Base-by-base conservation (phyloP, 2,797 vertebrate species). In the Amblyopsis hoosieri region DNA sequence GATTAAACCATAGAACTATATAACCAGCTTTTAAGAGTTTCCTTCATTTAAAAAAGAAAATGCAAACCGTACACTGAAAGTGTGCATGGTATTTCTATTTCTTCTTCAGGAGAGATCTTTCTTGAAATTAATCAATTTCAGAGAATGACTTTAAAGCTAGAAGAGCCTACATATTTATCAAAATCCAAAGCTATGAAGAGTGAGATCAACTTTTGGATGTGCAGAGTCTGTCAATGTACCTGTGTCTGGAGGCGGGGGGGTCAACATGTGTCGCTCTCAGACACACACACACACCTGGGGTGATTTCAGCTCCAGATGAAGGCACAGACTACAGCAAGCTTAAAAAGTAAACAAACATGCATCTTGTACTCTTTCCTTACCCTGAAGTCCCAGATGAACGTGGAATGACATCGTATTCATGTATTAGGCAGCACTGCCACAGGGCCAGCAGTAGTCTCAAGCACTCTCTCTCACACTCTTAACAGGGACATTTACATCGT, bases 101-200 rank as follows among this genome's bases (percentile, higher is more conserved):
- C 45, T 64, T 72, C 45, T 54, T 81, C 78, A 76, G 70, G 77
- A n/a, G 23, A 76, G 60, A 66, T 62, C 49, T 61, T 77, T 47
- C 80, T 80, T 75, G 63, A 82, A 81, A 80, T 57, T 12, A 53
- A 77, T 77, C 37, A n/a, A 72, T 81, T 53, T 79, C 66, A 74
- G 66, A 72, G 72, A 64, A 15, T 12, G 50, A 74, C 65, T 75
- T 84, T 64, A 72, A 83, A 83, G 64, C 15, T 13, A 58, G 49
- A 61, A 56, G 31, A 15, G 79, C 67, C 78, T 63, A 59, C 71
- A 81, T 62, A 51, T 31, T 61, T 66, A 81, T 79, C 58, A 80
- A 79, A 83, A 74, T 42, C 11, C 53, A 62, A 72, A 76, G 56
- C 60, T 60, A 69, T 64, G 70, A 67, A 74, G 67, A 78, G 63